A percentile compares a stretch with the other conserved stretches of the same genome.
Evolutionary conservation across 2,797 vertebrate genomes (phyloP).

Genomic region (Liasis olivaceus): DNA sequence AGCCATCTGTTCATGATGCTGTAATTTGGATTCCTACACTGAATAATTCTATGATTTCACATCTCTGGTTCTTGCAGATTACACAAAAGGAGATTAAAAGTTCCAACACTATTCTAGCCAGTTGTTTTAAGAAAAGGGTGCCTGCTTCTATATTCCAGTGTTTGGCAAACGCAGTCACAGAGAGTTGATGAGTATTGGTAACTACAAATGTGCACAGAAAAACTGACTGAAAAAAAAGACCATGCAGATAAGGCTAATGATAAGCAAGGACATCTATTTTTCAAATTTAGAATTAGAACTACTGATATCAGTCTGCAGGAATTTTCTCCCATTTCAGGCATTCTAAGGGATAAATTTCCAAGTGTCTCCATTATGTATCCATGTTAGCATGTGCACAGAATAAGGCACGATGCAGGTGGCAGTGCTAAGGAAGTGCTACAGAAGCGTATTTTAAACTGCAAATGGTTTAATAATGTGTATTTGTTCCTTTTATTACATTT

Average conservation of each 20-base stretch:
- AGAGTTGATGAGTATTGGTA: background rate
- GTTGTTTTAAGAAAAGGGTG: background rate
- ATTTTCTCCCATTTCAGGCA: background rate
- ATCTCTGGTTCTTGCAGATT: background rate
- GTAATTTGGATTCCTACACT: background rate
- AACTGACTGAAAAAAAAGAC: background rate
- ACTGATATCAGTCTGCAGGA: background rate
- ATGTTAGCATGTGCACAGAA: background rate
- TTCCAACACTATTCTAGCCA: background rate
- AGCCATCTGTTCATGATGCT: background rate
- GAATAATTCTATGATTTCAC: background rate
- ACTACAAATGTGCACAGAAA: background rate
- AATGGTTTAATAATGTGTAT: background rate
- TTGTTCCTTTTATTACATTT: background rate
- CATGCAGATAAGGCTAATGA: background rate
- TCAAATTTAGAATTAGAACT: background rate
- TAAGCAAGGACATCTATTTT: background rate
- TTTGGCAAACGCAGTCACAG: background rate
- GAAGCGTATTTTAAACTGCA: background rate
- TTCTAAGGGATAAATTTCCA: background rate
- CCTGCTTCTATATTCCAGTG: background rate
- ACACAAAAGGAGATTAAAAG: background rate
- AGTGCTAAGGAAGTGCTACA: background rate
- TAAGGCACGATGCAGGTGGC: background rate
- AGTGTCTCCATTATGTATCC: background rate